phyloP scores from a whole-genome alignment of 2,888 invertebrate genomes.

The Coleophora deauratella region DNA sequence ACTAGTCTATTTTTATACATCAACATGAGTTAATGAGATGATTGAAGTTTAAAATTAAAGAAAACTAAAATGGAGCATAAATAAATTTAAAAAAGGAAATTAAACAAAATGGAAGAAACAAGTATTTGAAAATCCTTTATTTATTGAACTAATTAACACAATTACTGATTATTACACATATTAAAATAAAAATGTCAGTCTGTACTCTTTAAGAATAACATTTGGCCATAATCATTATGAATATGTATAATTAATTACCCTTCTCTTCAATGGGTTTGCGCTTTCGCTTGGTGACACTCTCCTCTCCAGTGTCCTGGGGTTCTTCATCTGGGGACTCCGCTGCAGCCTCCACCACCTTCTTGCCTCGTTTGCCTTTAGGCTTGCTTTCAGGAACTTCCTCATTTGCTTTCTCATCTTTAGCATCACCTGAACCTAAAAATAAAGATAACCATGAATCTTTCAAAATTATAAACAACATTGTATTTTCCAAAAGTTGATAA shows the following conservation, averaged over 20 bases:
- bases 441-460: constrained; percentile 11
- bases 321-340: constrained; percentile 32
- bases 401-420: constrained; percentile 34
- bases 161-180: constrained; percentile 46
- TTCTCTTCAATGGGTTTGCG: constrained; percentile 57
- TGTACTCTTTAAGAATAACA: no score
- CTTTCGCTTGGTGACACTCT: constrained; percentile 43
- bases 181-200: constrained; percentile 49
- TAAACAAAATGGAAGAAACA: constrained; percentile 52
- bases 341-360: constrained; percentile 42
- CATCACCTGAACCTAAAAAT: constrained; percentile 27
- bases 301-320: constrained; percentile 39
- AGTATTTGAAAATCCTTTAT: constrained; percentile 52
- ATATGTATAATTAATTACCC: constrained; percentile 58
- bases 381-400: constrained; percentile 34
- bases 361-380: constrained; percentile 49
- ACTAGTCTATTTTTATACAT: background rate
- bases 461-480: background rate
- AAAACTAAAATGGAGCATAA: no score
- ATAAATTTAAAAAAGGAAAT: constrained; percentile 8
- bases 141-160: constrained; percentile 42
- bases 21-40: no score
- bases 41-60: no score
- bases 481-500: background rate
- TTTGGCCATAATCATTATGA: no score